phyloP scores from a whole-genome alignment of 1,140 invertebrate genomes.

The Conus ventricosus region DNA sequence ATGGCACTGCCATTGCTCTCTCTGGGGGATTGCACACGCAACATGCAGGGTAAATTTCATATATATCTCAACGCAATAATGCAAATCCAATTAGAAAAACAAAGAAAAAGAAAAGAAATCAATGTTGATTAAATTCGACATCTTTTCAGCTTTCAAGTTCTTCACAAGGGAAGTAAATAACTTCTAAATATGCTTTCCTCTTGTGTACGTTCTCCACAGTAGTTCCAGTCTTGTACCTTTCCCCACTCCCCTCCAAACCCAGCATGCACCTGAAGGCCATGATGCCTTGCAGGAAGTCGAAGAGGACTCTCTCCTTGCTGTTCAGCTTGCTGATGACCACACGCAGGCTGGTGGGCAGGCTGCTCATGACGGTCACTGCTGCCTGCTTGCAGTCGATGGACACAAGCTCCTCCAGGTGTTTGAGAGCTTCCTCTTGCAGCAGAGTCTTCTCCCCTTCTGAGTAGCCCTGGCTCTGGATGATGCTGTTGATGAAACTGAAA shows the following conservation, averaged over 20 bases:
- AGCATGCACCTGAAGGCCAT: slow-evolving; percentile 76
- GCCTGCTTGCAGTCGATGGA: slow-evolving; percentile 75
- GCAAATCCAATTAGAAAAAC: too few relatives aligned
- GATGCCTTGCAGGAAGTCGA: slow-evolving; percentile 80
- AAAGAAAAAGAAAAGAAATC: too few relatives aligned
- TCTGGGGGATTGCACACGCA: slow-evolving; percentile 34
- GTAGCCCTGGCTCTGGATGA: slow-evolving; percentile 68
- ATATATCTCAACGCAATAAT: too few relatives aligned
- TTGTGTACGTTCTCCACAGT: neutral
- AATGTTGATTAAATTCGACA: too few relatives aligned
- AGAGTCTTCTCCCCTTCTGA: slow-evolving; percentile 63
- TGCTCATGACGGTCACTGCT: slow-evolving; percentile 65
- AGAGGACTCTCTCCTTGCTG: slow-evolving; percentile 74
- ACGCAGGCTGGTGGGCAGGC: slow-evolving; percentile 60
- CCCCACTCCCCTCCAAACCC: neutral
- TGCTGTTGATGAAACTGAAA: slow-evolving; percentile 72
- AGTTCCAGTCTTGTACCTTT: neutral
- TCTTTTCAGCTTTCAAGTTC: too few relatives aligned
- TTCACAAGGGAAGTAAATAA: too few relatives aligned
- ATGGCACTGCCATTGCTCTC: slow-evolving; percentile 63
- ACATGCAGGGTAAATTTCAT: too few relatives aligned
- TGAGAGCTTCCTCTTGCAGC: slow-evolving; percentile 64
- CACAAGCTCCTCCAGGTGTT: slow-evolving; percentile 72
- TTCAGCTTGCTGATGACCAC: slow-evolving; percentile 62
- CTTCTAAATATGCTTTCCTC: too few relatives aligned